Conservation (phyloP, 2,113 vertebrate species). For the Nesoenas mayeri region DNA sequence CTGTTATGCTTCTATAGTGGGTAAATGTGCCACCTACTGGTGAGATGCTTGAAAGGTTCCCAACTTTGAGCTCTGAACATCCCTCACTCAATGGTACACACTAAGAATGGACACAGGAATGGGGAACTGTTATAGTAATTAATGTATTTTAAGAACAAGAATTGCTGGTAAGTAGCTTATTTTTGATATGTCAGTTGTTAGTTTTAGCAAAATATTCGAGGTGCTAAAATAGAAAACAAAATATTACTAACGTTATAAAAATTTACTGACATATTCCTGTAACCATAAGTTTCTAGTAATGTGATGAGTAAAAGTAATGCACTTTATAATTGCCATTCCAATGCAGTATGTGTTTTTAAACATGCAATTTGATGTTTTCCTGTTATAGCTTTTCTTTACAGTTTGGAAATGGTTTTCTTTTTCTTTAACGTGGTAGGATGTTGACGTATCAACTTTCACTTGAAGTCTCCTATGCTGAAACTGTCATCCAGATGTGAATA, state of each 20-base stretch:
- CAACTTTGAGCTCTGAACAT: slow-evolving; percentile 1
- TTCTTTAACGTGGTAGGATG: neutral
- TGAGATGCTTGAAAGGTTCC: slow-evolving; percentile 12
- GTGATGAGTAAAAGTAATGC: neutral
- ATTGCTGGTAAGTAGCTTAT: neutral
- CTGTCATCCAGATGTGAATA: neutral
- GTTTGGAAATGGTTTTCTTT: neutral
- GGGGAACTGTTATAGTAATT: neutral
- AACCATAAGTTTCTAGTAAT: neutral
- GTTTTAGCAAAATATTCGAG: neutral
- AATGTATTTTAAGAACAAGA: neutral
- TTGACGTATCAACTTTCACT: neutral
- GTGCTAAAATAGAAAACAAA: neutral
- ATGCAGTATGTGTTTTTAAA: neutral
- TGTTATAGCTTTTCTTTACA: neutral
- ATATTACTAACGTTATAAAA: neutral
- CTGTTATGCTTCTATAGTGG: slow-evolving; percentile 16
- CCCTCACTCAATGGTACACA: neutral
- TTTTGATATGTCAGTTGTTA: neutral
- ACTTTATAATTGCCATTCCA: neutral
- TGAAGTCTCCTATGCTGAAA: neutral
- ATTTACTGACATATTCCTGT: neutral
- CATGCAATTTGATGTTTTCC: neutral
- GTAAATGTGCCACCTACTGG: slow-evolving; percentile 56
- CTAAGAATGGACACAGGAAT: slow-evolving; percentile 7